Evolutionary conservation across 2,113 vertebrate species (phyloP).

Genomic region (Anhinga anhinga): DNA sequence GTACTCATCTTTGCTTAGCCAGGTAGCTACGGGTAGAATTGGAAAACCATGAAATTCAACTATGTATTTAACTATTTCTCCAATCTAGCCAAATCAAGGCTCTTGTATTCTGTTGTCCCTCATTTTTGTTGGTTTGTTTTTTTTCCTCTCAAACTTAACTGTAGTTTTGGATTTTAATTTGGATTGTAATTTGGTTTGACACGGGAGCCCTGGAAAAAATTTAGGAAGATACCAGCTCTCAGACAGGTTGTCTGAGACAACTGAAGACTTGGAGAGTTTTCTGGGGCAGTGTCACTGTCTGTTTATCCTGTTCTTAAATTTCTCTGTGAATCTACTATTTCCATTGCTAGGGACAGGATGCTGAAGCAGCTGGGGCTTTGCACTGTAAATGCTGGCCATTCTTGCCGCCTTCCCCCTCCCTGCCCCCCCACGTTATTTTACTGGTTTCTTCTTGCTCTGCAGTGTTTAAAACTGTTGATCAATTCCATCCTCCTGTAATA

Average conservation of each 20-base stretch:
- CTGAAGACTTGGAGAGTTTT: neutral
- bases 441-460: neutral
- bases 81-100: neutral
- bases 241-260: neutral
- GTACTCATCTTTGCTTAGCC: neutral
- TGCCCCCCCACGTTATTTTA: neutral
- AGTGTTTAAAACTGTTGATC: neutral
- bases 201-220: neutral
- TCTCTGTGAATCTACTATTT: neutral
- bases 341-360: neutral
- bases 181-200: neutral
- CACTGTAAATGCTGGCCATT: neutral
- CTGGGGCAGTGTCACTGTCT: too few relatives aligned
- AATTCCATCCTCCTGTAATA: neutral
- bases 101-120: neutral
- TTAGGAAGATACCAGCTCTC: rapidly evolving
- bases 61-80: neutral
- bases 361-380: neutral
- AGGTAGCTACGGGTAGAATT: neutral
- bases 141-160: neutral
- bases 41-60: neutral
- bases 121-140: neutral
- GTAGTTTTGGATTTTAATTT: neutral
- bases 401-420: neutral
- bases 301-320: neutral